Base-by-base conservation (phyloP, 2,797 vertebrate species). In the Cynodonichthys magdalenae region DNA sequence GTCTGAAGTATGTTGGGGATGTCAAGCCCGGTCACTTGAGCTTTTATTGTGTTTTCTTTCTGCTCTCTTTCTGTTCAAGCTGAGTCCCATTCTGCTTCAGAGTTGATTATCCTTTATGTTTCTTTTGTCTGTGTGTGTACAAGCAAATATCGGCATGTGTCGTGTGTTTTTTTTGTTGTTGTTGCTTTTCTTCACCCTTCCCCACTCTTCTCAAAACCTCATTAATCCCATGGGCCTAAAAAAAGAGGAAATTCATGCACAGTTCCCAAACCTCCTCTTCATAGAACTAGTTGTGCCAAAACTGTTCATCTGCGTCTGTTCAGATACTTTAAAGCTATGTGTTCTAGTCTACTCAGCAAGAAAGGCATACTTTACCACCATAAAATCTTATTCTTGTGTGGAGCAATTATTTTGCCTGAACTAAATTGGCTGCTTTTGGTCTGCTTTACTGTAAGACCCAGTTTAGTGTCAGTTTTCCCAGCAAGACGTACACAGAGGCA, bases 181-280 rank as follows among this genome's bases (percentile, higher is more conserved):
- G 24, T 24, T 66, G 58, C 69, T 61, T 65, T 61, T 70, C 44
- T 75, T 75, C 61, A 63, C 4, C 69, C 12, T 46, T 46, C 31
- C 31, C 45, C 2, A 46, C 55, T 44, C 50, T 66, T 68, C 69
- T 48, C 47, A 73, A 77, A 79, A 72, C 69, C 58, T 49, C 79
- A 68, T 54, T 90, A 87, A 90, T 88, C 84, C 77, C 68, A 71
- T 53, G 71, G 79, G 62, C 77, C 77, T 85, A 78, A 80, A 81
- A 82, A 75, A 61, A 64, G 58, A 52, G 75, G 74, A 83, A 87
- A 85, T 83, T 80, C 71, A 71, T 73, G 29, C 64, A 28, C 77
- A 51, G 65, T 64, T 80, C 56, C 56, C 48, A 3, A 34, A 69
- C 66, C 62, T 71, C 53, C 50, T 77, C 77, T 74, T 81, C 76